A percentile compares a stretch with the other conserved stretches of the same genome.
Conservation (phyloP, 2,113 vertebrate species). For the Zeus faber region DNA sequence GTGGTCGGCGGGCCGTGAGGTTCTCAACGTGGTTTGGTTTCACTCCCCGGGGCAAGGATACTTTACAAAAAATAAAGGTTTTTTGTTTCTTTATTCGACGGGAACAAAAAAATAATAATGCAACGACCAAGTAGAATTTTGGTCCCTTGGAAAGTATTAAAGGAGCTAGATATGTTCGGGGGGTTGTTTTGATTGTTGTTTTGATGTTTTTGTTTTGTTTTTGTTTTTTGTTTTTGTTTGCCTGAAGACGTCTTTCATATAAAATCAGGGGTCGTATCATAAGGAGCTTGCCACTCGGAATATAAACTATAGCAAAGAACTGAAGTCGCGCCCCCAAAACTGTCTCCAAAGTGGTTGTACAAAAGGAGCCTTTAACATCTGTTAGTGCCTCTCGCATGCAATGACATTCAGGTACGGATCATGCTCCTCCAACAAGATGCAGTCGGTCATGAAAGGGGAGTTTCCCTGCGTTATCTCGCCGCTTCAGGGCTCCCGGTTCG, state of each 20-base stretch:
- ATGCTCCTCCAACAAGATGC: slow-evolving; percentile 63
- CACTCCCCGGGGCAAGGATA: slow-evolving; percentile 25
- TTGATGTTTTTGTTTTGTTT: too few relatives aligned
- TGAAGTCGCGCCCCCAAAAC: slow-evolving; percentile 32
- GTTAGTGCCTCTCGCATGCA: slow-evolving; percentile 61
- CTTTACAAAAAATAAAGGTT: slow-evolving; percentile 53
- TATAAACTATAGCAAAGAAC: slow-evolving; percentile 54
- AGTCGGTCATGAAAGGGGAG: slow-evolving; percentile 31
- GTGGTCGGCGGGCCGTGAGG: not conserved
- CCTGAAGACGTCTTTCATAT: slow-evolving; percentile 34
- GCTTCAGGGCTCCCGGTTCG: too few relatives aligned
- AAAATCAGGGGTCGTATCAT: slow-evolving; percentile 44
- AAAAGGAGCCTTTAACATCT: slow-evolving; percentile 58
- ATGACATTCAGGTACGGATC: slow-evolving; percentile 42
- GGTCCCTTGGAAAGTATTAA: slow-evolving; percentile 55
- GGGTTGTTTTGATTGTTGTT: too few relatives aligned
- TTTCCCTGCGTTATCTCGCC: slow-evolving; percentile 29
- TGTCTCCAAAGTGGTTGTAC: slow-evolving; percentile 46
- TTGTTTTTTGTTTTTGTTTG: slow-evolving; percentile 26
- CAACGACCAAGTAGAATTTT: too few relatives aligned
- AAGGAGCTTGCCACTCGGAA: slow-evolving; percentile 34
- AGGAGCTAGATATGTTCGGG: too few relatives aligned
- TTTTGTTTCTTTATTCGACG: slow-evolving; percentile 38
- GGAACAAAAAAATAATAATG: slow-evolving; percentile 27
- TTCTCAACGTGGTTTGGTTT: not conserved